These are phyloP conservation scores for Tenebrio molitor DNA, from an alignment of 1,140 invertebrate species.

Conservation along the genomic window DNA sequence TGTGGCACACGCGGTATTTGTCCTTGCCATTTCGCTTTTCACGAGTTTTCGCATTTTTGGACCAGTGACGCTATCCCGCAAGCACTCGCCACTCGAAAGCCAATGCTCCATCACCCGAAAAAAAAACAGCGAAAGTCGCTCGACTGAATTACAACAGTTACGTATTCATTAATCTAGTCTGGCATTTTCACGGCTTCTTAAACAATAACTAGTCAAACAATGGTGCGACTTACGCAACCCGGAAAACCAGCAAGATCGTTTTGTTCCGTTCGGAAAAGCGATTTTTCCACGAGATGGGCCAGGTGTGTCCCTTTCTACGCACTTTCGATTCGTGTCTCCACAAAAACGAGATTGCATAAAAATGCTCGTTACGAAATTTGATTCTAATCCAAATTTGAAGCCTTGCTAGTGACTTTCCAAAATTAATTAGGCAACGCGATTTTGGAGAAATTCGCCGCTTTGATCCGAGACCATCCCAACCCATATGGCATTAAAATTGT, in stretches of 20 bases:
- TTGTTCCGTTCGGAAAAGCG: background rate
- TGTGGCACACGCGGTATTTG: too few relatives aligned
- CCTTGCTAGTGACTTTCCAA: background rate
- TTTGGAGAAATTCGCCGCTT: background rate
- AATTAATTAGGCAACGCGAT: background rate
- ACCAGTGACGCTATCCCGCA: too few relatives aligned
- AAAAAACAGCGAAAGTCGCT: conserved; percentile 5
- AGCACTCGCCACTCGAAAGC: too few relatives aligned
- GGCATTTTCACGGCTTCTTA: conserved; percentile 18
- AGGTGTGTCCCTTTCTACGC: background rate
- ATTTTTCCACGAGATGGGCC: background rate
- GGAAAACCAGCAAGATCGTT: background rate
- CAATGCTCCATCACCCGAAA: background rate
- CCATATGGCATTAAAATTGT: conserved; percentile 16
- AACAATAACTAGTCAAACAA: conserved; percentile 2
- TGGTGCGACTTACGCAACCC: background rate
- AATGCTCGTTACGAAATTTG: too few relatives aligned
- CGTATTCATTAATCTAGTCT: conserved; percentile 10
- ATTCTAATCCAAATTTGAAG: too few relatives aligned
- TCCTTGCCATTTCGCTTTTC: too few relatives aligned
- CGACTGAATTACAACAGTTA: background rate
- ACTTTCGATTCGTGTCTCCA: background rate
- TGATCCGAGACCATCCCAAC: background rate
- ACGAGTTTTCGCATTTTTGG: too few relatives aligned
- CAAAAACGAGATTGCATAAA: too few relatives aligned